These are phyloP conservation scores for Hipparchia semele DNA, from an alignment of 2,888 invertebrate genomes.

Conservation along the genomic window DNA sequence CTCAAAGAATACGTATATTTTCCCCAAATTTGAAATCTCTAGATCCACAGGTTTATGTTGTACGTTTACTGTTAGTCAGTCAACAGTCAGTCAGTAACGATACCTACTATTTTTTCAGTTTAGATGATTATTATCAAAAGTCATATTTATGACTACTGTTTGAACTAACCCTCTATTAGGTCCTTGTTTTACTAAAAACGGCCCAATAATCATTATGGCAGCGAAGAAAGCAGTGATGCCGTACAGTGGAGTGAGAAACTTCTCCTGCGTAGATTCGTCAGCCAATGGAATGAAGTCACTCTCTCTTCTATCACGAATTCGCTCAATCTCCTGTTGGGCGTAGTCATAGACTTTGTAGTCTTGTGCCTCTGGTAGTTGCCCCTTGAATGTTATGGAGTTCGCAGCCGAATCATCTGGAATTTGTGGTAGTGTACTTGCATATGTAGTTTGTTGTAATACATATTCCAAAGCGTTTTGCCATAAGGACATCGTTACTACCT, in stretches of 20 bases:
- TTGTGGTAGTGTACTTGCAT: not conserved
- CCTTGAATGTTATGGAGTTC: not conserved
- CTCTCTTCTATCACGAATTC: conserved; percentile 29
- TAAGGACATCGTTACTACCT: too few species aligned
- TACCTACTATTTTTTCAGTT: too few species aligned
- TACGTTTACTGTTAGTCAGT: too few species aligned
- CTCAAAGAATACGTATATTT: too few species aligned
- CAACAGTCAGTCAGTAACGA: too few species aligned
- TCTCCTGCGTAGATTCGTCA: conserved; percentile 23
- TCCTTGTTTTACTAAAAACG: conserved; percentile 50
- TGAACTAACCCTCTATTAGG: conserved; percentile 52
- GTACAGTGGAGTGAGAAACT: conserved; percentile 35
- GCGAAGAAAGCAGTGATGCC: conserved; percentile 50
- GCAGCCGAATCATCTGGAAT: not conserved
- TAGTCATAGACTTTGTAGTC: conserved; percentile 23
- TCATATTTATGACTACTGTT: not conserved
- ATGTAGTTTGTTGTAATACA: too few species aligned
- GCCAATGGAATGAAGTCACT: conserved; percentile 8
- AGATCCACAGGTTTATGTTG: too few species aligned
- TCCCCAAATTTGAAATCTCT: too few species aligned
- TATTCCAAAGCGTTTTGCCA: too few species aligned
- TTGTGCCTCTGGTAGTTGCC: conserved; percentile 1
- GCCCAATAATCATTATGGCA: conserved; percentile 52
- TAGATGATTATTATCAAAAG: too few species aligned
- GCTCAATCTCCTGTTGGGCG: conserved; percentile 14